These are phyloP conservation scores for Microtus pennsylvanicus DNA, from an alignment of 2,113 vertebrate genomes.

Conservation along the genomic window DNA sequence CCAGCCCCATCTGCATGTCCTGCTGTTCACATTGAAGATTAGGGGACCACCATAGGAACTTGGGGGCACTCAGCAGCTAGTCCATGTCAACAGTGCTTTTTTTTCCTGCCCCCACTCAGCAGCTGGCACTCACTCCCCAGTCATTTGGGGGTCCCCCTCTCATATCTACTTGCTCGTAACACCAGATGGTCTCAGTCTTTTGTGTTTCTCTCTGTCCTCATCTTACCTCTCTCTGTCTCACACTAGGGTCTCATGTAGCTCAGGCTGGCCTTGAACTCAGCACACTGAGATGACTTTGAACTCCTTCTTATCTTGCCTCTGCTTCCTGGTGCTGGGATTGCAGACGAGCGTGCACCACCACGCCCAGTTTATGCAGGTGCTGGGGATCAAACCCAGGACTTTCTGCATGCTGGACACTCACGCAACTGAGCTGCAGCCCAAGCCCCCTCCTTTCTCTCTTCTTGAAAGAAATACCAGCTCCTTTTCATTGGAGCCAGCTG, in stretches of 20 bases:
- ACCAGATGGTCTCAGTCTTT: not conserved
- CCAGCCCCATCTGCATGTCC: not conserved
- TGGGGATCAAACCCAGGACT: not conserved
- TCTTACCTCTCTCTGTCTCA: not conserved
- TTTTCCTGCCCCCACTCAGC: not conserved
- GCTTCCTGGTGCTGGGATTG: not conserved
- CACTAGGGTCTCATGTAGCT: not conserved
- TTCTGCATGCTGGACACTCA: not conserved
- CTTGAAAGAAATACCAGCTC: not conserved
- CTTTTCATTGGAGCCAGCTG: not conserved
- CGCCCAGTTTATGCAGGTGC: not conserved
- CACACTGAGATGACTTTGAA: not conserved
- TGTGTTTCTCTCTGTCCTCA: not conserved
- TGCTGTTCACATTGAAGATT: not conserved
- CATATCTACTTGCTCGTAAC: not conserved
- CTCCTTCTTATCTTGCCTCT: not conserved
- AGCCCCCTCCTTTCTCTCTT: not conserved
- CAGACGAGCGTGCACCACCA: not conserved
- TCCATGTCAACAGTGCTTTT: accelerated
- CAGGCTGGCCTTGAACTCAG: not conserved
- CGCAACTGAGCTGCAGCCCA: not conserved
- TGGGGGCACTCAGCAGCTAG: too few species aligned
- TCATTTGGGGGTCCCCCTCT: not conserved
- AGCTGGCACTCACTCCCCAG: not conserved
- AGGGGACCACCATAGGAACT: not conserved